Evolutionary conservation across 2,888 invertebrate genomes (phyloP).

Genomic region (Polyploca ridens): DNA sequence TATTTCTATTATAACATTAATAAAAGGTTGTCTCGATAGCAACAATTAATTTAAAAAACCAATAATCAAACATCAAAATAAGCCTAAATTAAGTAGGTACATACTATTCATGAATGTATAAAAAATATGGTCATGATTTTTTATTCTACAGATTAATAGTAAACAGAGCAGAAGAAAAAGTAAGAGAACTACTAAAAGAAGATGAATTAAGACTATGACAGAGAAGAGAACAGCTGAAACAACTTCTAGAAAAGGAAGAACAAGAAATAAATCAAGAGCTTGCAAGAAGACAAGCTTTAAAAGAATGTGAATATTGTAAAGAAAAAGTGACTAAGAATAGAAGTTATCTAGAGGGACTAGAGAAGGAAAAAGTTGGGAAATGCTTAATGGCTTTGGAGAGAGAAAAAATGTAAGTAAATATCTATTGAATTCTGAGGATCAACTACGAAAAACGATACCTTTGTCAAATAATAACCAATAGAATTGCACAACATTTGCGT

Average conservation of each 20-base stretch:
- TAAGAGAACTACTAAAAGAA: constrained; percentile 56
- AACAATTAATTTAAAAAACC: too few species aligned
- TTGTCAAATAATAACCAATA: too few species aligned
- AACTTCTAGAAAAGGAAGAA: constrained; percentile 62
- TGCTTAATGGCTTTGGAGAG: constrained; percentile 73
- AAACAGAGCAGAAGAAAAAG: constrained; percentile 68
- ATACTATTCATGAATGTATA: too few species aligned
- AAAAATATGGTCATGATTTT: too few species aligned
- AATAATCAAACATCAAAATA: too few species aligned
- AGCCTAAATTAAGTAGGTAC: too few species aligned
- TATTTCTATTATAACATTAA: too few species aligned
- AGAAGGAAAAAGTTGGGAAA: constrained; percentile 62
- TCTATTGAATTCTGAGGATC: background rate
- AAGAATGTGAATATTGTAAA: constrained; percentile 61
- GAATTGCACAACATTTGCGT: too few species aligned
- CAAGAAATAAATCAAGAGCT: constrained; percentile 56
- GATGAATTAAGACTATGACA: constrained; percentile 73
- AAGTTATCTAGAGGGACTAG: constrained; percentile 59
- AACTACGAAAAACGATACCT: too few species aligned
- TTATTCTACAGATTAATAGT: constrained; percentile 58
- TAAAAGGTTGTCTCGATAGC: too few species aligned
- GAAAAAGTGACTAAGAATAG: constrained; percentile 54
- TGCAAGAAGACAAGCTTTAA: constrained; percentile 46
- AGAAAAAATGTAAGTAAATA: constrained; percentile 67
- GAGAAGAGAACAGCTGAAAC: constrained; percentile 60